Base-by-base conservation (phyloP, 2,113 vertebrate species). In the Atherinomorus stipes region DNA sequence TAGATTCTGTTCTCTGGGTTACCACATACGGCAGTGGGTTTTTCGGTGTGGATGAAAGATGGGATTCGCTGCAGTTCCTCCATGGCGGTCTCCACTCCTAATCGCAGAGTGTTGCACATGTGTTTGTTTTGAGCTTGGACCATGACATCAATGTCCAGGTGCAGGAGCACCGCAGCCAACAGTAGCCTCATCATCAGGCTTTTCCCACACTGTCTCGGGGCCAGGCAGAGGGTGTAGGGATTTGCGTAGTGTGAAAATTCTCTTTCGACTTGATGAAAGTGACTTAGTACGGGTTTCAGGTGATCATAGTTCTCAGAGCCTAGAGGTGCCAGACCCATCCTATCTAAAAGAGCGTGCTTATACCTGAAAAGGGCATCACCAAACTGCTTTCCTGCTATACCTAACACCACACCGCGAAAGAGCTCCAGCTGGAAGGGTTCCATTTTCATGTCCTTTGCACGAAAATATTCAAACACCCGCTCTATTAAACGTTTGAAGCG, bases 351-450 rank as follows among this genome's bases (percentile, higher is more conserved):
- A 34, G 38, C 37, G 47, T 76, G 73, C 56, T 60, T 62, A 1
- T 76, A 47, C 49, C 26, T 76, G 58, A 25, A 69, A 19, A 76
- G 64, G 4, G 19, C 2, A 1, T 76, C 64, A 1, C 74, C 64
- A 2, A 76, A 62, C 38, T 76, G 74, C 1, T 12, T 52, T 5
- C 8, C 3, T 1, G 74, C 40, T 0, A 76, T 23, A 2, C 74
- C 74, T 2, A 69, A 22, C 7, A 69, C 57, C 7, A 76, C 57
- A 4, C 64, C 73, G 3, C 74, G 23, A 21, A 76, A 68, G 4
- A 76, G 49, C 58, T 76, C 64, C 1, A 76, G 1, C 38, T 76
- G 74, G 37, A 76, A 76, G 25, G 74, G 74, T 44, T 76, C 74
- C 74, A 69, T 76, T 1, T 26, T 23, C 64, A 76, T 76, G n/a